Evolutionary conservation across 2,113 vertebrate species (phyloP), one percentile per base, ranked within the genome.

Genomic region (Nansenia antarctica): DNA sequence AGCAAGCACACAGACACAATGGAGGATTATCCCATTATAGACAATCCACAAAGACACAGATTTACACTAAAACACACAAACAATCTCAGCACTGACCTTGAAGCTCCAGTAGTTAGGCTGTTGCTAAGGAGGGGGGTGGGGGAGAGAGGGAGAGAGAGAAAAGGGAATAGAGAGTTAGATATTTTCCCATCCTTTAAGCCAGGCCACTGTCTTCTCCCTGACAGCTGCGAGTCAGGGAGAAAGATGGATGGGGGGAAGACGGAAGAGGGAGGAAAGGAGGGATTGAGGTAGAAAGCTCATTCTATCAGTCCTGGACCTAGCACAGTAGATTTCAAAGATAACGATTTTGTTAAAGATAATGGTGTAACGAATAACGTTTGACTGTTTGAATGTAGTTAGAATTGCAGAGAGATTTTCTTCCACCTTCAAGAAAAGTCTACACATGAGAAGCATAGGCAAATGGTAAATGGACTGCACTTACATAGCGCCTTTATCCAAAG

Each of bases 101-200:
- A 98, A 98, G 91, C 96, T 98, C 96, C 96, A 97, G 94, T 97
- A 98, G 96, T 98, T 97, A 89, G 95, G 94, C 87, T 97, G 96
- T 93, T 96, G 93, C 85, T 88, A 71, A 70, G 35, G 49, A 37
- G 31, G 66, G 84, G 79, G 84, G 65, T 87, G 74, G 74, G 62
- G 14, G 11, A 18, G 29, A 52, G 35, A 45, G 18, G 22, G 12
- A 9, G 39, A 67, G 58, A 69, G 66, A 76, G 30, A 22, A 24
- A 67, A 58, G 64, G 66, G 30, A 52, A 74, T 15, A 1, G 6
- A 74, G 54, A 9, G 80, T 82, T 67, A 88, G 82, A 86, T 74
- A 69, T 79, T 77, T 84, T 49, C 57, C 74, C 62, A 61, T 49
- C 54, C 32, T 27, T 64, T 42, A 24, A 71, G 35, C 47, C 70